Evolutionary conservation across 2,797 vertebrate genomes (phyloP), one percentile per base, ranked within the genome.

Genomic region (Chromis chromis): DNA sequence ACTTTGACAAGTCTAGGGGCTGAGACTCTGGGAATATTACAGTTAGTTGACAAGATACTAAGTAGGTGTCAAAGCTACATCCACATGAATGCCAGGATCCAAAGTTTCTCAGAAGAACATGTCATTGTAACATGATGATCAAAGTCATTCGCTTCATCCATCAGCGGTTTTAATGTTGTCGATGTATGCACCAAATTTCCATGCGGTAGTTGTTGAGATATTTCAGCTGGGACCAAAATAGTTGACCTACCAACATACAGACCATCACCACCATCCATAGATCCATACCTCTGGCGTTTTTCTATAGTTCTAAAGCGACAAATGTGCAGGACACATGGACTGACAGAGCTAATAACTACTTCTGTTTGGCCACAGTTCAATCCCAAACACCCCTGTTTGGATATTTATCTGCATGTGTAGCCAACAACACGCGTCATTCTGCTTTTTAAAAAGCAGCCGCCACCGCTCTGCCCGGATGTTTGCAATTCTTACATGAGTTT

Each of bases 401-500:
- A 63, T 33, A 68, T 59, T n/a, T 4, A 42, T 36, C n/a, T 52
- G 40, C 31, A 3, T 24, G 16, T 8, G 21, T 3, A 70, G 27
- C 11, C 31, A 36, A 17, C 27, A 36, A 3, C 7, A 9, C 31
- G 13, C 19, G 12, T n/a, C 16, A 13, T 42, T 55, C 24, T 52
- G 36, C 0, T 60, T 66, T 54, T 40, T 39, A 16, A 60, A 64
- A 76, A 52, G 53, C 7, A 22, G 48, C 48, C 31, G 25, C 33
- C n/a, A 12, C 36, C 17, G 14, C 46, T 59, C n/a, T 61, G 40
- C 11, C 12, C 5, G 16, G 53, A 14, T 33, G 22, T 56, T 50
- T 74, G 6, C n/a, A 31, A 39, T 39, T 73, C 24, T 54, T 65
- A 58, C 24, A 11, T 25, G 49, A 74, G 62, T 63, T 79, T 83